Base-by-base conservation (phyloP, 2,797 vertebrate genomes). In the Neosilurus mollespiculum region DNA sequence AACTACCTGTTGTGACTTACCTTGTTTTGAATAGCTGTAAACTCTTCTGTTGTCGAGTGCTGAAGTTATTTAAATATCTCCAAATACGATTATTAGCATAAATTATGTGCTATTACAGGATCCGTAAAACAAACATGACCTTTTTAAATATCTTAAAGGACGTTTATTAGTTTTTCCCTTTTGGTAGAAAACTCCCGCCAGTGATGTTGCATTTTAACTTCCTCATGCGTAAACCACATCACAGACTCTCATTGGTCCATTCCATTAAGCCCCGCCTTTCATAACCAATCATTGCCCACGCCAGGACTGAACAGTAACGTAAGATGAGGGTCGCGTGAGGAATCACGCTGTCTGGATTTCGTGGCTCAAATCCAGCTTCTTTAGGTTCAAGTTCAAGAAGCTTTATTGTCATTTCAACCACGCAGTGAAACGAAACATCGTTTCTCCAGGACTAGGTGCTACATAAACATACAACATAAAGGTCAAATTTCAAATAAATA, bases 111-210 rank as follows among this genome's bases (percentile, higher is more conserved):
- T 62, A 64, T 18, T 3, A 43, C 43, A 78, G 4, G 2, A 26
- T 18, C 37, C 15, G 24, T 20, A 26, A 51, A 15, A 64, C n/a
- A 9, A 64, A 51, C 22, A 22, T 79, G 77, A 83, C 81, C 81
- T 83, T 43, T 61, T 1, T 30, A 9, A 53, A 77, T 1, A 54
- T 37, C 18, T 8, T 56, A 9, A 1, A 24, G 3, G 14, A 2
- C 37, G 53, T 30, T 75, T 49, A 24, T 83, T 30, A 9, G 62
- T 43, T 43, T 61, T 56, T 16, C 5, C 20, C 4, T 18, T 51
- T 49, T 26, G 24, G 34, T 53, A 65, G 49, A 84, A 85, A 81
- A 30, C 43, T 85, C 84, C 80, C 84, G 84, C 84, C 84, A 82
- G 43, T 49, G 76, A 3, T 43, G 22, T 14, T 15, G 9, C 16